These are phyloP conservation scores for Oncorhynchus clarkii DNA, from an alignment of 2,113 vertebrate species.

Conservation along the genomic window DNA sequence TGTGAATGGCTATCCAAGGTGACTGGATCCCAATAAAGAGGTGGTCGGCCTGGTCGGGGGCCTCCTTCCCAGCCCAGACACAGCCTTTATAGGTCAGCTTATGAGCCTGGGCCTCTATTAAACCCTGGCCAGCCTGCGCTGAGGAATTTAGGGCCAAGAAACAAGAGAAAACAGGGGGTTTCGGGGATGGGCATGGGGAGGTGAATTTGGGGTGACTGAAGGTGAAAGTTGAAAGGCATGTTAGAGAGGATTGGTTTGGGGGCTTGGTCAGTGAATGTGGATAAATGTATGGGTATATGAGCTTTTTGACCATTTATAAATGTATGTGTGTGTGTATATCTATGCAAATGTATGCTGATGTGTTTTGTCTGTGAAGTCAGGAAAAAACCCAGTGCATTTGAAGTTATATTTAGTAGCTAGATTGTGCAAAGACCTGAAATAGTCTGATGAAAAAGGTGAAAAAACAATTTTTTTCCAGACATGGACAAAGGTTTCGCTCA, in stretches of 20 bases:
- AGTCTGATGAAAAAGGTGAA: no score
- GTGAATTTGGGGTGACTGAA: constrained; percentile 71
- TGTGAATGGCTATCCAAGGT: constrained; percentile 75
- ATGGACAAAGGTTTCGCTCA: no score
- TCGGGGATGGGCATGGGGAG: constrained; percentile 56
- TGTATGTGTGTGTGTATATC: background rate
- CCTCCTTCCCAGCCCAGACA: constrained; percentile 66
- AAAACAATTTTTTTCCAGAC: no score
- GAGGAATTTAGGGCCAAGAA: constrained; percentile 81
- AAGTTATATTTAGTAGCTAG: no score
- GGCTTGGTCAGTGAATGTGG: constrained; percentile 1
- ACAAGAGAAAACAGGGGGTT: constrained; percentile 62
- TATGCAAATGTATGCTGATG: no score
- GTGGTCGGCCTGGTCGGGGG: constrained; percentile 61
- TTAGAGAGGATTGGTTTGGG: constrained; percentile 19
- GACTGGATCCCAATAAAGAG: constrained; percentile 75
- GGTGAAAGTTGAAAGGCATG: constrained; percentile 75
- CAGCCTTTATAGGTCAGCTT: constrained; percentile 72
- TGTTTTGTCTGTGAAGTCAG: no score
- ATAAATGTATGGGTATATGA: background rate
- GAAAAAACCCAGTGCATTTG: no score
- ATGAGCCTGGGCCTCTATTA: constrained; percentile 75
- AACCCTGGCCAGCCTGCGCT: constrained; percentile 69
- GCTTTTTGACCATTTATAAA: constrained; percentile 7
- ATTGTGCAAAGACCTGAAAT: background rate